Evolutionary conservation across 2,113 vertebrate genomes (phyloP), one percentile per base, ranked within the genome.

Genomic region (Triplophysa siluroides): DNA sequence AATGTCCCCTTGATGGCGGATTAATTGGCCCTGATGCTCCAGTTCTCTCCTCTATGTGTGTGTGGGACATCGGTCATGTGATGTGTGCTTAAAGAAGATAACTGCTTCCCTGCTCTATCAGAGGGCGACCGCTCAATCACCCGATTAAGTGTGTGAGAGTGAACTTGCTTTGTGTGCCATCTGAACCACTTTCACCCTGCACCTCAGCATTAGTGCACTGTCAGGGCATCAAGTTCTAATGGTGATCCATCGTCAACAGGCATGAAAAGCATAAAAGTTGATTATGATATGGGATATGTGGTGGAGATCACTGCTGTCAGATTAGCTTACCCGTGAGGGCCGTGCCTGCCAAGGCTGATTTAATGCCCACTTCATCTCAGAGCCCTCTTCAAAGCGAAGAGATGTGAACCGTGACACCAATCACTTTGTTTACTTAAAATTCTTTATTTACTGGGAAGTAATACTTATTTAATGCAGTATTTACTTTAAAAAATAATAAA

Each of bases 271-370:
- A 76, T 67, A 73, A 76, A 79, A 77, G 75, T 73, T 77, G 81
- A 68, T 84, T 66, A 84, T 75, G 78, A 81, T 68, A 65, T n/a
- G 66, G 70, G 78, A 76, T 73, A 78, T 67, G 70, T 63, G 78
- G 26, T 62, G 78, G 68, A 61, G 78, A 81, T 62, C 23, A 68
- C 47, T 23, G 79, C 74, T 83, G 82, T 86, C 82, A 84, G 65
- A 73, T 73, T 38, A 77, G 70, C 8, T 78, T 85, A 56, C 76
- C 29, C 26, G 13, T 33, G 29, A 72, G 70, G 63, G 63, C 19
- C 81, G 56, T 76, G 73, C 67, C 60, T 83, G 82, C 80, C 80
- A 85, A 14, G 47, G 4, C 70, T 72, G 19, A 83, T 83, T 83
- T 77, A 68, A 83, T 77, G 76, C 70, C 66, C 50, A 71, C 60